phyloP scores from a whole-genome alignment of 2,113 vertebrate species.

The Emydocephalus ijimae region DNA sequence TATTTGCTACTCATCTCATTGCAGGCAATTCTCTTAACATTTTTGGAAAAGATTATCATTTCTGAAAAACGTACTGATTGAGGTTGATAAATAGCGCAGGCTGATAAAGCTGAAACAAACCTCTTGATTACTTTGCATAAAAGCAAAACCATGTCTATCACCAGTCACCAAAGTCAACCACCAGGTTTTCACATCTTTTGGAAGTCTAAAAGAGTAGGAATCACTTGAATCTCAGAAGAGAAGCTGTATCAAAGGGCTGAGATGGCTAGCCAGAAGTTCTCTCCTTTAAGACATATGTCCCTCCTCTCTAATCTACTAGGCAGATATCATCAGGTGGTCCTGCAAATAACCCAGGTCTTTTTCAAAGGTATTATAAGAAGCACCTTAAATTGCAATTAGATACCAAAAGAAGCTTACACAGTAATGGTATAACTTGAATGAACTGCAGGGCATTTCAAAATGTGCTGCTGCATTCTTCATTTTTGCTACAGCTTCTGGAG shows the following conservation, averaged over 20 bases:
- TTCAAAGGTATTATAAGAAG: background rate
- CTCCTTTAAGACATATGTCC: background rate
- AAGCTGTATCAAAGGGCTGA: background rate
- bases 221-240: background rate
- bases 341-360: background rate
- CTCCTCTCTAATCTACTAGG: background rate
- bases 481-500: no score
- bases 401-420: no score
- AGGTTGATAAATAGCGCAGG: background rate
- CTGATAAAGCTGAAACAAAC: background rate
- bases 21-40: background rate
- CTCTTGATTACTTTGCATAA: constrained; percentile 28
- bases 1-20: background rate
- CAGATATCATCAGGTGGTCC: background rate
- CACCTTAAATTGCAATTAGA: background rate
- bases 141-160: background rate
- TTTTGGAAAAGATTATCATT: no score
- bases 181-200: background rate
- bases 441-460: no score
- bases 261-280: background rate
- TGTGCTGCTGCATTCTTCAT: no score
- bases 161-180: background rate
- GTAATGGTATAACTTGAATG: no score
- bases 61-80: background rate
- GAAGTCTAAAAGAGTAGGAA: background rate